Conservation (phyloP, 1,140 invertebrate species). For the Trypoxylus dichotomus region DNA sequence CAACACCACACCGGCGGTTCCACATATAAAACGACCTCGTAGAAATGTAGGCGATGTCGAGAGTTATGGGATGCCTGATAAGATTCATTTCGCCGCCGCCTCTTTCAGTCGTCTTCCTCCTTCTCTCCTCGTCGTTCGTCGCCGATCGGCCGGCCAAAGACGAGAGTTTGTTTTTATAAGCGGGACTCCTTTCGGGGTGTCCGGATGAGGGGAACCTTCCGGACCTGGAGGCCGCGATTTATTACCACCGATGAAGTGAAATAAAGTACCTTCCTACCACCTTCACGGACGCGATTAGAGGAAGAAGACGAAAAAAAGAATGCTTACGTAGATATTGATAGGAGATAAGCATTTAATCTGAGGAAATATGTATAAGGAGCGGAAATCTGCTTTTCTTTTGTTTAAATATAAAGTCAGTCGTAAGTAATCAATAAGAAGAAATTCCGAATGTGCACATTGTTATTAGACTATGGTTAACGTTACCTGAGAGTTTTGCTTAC, state of each 20-base stretch:
- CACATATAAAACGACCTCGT: constrained; percentile 47
- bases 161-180: constrained; percentile 54
- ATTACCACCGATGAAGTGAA: constrained; percentile 52
- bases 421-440: too few species aligned
- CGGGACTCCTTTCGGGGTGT: constrained; percentile 38
- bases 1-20: constrained; percentile 44
- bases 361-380: too few species aligned
- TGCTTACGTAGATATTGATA: too few species aligned
- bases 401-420: too few species aligned
- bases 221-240: constrained; percentile 43
- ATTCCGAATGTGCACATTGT: too few species aligned
- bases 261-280: constrained; percentile 46
- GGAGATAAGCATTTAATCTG: too few species aligned
- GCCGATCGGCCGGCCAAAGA: constrained; percentile 30
- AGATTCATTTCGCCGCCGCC: constrained; percentile 56
- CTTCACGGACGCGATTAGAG: not conserved
- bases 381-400: too few species aligned
- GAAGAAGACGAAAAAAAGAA: too few species aligned
- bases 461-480: too few species aligned
- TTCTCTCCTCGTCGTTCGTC: not conserved
- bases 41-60: constrained; percentile 58
- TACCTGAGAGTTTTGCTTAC: too few species aligned
- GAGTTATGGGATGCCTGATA: constrained; percentile 59
- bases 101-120: constrained; percentile 37
- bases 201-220: constrained; percentile 32